Conservation (phyloP, 1,140 invertebrate genomes). For the Papilio aristodemus region DNA sequence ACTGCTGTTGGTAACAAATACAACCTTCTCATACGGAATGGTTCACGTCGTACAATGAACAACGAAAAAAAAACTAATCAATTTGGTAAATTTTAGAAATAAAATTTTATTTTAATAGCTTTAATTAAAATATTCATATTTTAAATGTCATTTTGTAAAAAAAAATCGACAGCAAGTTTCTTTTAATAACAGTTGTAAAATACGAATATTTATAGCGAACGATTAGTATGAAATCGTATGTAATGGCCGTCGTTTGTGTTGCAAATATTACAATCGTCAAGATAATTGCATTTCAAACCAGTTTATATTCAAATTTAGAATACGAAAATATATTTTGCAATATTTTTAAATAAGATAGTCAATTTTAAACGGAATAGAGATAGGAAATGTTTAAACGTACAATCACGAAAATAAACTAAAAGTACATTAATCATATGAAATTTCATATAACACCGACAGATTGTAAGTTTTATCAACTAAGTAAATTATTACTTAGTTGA, state of each 20-base stretch:
- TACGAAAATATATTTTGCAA: neutral
- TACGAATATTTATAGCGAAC: constrained; percentile 16
- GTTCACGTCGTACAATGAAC: too few species aligned
- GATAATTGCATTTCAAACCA: constrained; percentile 24
- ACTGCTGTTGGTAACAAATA: too few species aligned
- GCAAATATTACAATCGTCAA: constrained; percentile 20
- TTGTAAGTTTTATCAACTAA: too few species aligned
- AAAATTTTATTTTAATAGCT: constrained; percentile 22
- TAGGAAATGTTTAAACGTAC: too few species aligned
- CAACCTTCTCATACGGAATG: too few species aligned
- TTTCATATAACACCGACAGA: too few species aligned
- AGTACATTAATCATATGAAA: too few species aligned
- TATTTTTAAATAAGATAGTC: neutral
- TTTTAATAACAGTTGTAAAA: constrained; percentile 23
- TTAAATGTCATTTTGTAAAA: constrained; percentile 13
- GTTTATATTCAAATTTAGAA: constrained; percentile 15
- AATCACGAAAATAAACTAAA: too few species aligned
- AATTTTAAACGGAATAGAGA: neutral
- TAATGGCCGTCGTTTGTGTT: constrained; percentile 18
- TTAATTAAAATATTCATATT: constrained; percentile 16
- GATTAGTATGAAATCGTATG: constrained; percentile 7
- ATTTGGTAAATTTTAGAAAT: too few species aligned
- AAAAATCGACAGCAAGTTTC: neutral
- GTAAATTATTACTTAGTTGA: too few species aligned
- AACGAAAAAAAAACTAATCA: too few species aligned